These are phyloP conservation scores for Diadema setosum DNA, from an alignment of 35 echinoderm and acorn worm species.

Conservation along the genomic window DNA sequence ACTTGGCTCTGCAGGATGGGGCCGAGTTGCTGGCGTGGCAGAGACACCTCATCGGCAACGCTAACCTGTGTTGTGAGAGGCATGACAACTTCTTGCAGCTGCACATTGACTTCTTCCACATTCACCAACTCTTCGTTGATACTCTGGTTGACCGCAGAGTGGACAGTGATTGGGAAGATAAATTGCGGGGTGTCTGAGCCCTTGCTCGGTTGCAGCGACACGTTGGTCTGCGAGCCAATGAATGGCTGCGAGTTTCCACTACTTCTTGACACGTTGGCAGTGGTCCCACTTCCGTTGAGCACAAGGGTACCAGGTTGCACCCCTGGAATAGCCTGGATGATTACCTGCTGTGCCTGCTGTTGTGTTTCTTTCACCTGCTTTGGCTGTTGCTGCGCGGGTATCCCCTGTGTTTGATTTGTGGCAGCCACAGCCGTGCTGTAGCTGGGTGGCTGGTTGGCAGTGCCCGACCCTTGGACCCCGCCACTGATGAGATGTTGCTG, in stretches of 20 bases:
- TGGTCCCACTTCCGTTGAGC: neutral
- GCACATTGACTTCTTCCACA: neutral
- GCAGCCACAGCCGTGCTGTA: slow-evolving; percentile 86
- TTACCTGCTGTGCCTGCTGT: slow-evolving; percentile 72
- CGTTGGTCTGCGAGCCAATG: neutral
- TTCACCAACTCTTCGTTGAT: neutral
- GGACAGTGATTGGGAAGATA: neutral
- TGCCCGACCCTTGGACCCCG: neutral
- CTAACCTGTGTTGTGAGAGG: neutral
- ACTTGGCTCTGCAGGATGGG: neutral
- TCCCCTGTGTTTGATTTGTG: neutral
- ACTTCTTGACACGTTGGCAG: neutral
- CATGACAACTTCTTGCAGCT: slow-evolving; percentile 1
- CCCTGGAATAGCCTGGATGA: slow-evolving; percentile 69
- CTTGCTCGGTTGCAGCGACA: neutral
- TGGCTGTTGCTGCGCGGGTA: slow-evolving; percentile 11
- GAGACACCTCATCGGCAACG: neutral
- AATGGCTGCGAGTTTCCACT: neutral
- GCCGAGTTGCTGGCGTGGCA: neutral
- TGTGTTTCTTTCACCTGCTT: neutral
- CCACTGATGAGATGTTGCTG: slow-evolving; percentile 24
- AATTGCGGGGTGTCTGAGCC: neutral
- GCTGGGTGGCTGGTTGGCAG: slow-evolving; percentile 75
- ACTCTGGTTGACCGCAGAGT: neutral
- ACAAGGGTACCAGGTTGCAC: slow-evolving; percentile 37